Evolutionary conservation across 2,888 invertebrate species (phyloP), one percentile per base, ranked within the genome.

Genomic region (Chaetogeoica ovagalla): DNA sequence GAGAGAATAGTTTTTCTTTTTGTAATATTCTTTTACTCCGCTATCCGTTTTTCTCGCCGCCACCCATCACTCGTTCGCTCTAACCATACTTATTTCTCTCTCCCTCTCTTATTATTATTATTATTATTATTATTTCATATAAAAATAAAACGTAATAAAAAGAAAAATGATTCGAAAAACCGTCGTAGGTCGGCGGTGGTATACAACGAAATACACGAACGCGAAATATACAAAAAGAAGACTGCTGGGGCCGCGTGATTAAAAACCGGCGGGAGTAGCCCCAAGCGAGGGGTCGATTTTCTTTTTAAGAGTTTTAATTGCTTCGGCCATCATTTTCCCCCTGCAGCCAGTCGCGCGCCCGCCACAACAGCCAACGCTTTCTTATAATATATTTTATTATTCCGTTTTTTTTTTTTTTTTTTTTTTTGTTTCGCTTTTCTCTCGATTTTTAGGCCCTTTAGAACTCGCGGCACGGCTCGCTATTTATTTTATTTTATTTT

Each of bases 241-340:
- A 81, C 82, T 82, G 82, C 82, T 77, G 30, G 30, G 30, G 82
- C 82, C 82, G 83, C 79, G 71, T 82, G 81, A 82, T 82, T 83
- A 83, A 77, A 60, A 82, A 77, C 74, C 68, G 82, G 82, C 79
- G 65, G 48, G 76, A 68, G 82, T 73, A 81, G 82, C 82, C 60
- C 71, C 70, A 74, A 79, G 83, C 82, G 82, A 83, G 82, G 84
- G 84, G 83, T 84, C 84, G 84, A 84, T 84, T 84, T 84, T 84
- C 84, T 84, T 84, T 84, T 84, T 84, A 84, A 84, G 84, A 84
- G 84, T 84, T 84, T 84, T 84, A 84, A 84, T 84, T 84, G 84
- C 84, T 84, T 84, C 84, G 84, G 84, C 84, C 84, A 84, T 84
- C 84, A 84, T 83, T 84, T 83, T n/a, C n/a, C 30, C 83, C 83